These are phyloP conservation scores for Pocillopora meandrina DNA, from an alignment of 92 coral and sea anemone species.

Conservation along the genomic window DNA sequence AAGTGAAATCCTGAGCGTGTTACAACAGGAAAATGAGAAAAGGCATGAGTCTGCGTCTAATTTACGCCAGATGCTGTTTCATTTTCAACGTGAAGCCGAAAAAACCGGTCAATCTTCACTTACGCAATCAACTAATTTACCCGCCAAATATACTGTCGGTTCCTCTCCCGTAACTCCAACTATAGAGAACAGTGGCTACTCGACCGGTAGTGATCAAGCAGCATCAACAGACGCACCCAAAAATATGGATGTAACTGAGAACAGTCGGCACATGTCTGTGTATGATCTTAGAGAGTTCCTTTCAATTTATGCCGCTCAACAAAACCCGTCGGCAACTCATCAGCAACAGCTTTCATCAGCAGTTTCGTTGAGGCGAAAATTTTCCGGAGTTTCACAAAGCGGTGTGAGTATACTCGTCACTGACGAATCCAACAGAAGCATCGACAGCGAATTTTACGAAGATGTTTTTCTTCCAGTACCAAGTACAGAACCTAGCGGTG, in stretches of 20 bases:
- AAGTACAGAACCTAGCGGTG: constrained; percentile 3
- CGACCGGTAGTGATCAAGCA: not conserved
- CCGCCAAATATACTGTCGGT: not conserved
- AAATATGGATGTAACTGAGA: not conserved
- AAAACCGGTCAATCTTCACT: not conserved
- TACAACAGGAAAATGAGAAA: constrained; percentile 56
- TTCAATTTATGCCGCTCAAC: constrained; percentile 41
- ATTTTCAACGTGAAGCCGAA: constrained; percentile 65
- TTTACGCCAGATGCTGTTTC: constrained; percentile 62
- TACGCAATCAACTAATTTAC: not conserved
- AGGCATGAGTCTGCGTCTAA: constrained; percentile 60
- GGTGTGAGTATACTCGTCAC: constrained; percentile 63
- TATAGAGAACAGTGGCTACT: constrained; percentile 7
- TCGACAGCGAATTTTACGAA: constrained; percentile 51
- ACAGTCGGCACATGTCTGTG: constrained; percentile 57
- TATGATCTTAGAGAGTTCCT: constrained; percentile 76
- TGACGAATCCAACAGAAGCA: constrained; percentile 60
- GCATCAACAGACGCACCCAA: not conserved
- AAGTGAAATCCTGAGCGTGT: constrained; percentile 59
- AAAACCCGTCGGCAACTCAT: constrained; percentile 17
- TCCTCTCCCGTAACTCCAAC: not conserved
- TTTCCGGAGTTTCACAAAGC: constrained; percentile 71
- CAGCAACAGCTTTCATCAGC: constrained; percentile 19
- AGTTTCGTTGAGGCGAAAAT: constrained; percentile 40
- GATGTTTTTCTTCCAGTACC: constrained; percentile 80